Conservation (phyloP, 2,113 vertebrate species). For the Heterotis niloticus region DNA sequence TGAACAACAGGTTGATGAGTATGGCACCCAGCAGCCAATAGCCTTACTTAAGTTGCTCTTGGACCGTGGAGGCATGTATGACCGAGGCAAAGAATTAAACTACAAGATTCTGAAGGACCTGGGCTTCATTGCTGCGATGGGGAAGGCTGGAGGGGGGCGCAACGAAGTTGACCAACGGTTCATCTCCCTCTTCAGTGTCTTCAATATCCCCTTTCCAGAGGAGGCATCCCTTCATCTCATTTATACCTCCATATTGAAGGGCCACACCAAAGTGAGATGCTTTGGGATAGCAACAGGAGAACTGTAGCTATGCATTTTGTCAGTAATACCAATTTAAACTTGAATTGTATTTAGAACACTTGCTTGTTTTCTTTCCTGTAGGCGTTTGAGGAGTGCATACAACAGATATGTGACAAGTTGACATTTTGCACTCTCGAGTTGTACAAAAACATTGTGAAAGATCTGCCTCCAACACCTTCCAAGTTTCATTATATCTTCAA, state of each 20-base stretch:
- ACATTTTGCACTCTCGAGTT: slow-evolving; percentile 82
- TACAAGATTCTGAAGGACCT: slow-evolving; percentile 86
- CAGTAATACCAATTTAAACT: background rate
- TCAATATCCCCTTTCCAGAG: slow-evolving; percentile 82
- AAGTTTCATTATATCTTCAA: slow-evolving; percentile 99
- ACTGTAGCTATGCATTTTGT: background rate
- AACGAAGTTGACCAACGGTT: slow-evolving; percentile 90
- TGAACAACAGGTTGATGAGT: slow-evolving; percentile 77
- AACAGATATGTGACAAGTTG: slow-evolving; percentile 69
- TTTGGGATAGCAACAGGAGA: background rate
- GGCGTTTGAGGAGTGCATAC: slow-evolving; percentile 72
- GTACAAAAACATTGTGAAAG: slow-evolving; percentile 76
- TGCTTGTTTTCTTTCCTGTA: slow-evolving; percentile 44
- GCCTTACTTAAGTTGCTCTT: slow-evolving; percentile 87
- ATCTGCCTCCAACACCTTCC: slow-evolving; percentile 88
- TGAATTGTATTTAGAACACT: background rate
- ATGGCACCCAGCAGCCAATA: slow-evolving; percentile 93
- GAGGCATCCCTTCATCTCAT: slow-evolving; percentile 79
- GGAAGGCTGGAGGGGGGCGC: slow-evolving; percentile 89
- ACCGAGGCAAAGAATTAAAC: slow-evolving; percentile 86
- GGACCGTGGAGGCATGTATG: slow-evolving; percentile 82
- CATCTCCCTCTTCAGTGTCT: slow-evolving; percentile 86
- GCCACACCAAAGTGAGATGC: slow-evolving; percentile 76
- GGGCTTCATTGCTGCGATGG: slow-evolving; percentile 89
- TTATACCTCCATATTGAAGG: slow-evolving; percentile 84